These are phyloP conservation scores for Gonatopus flavifemur DNA, from an alignment of 1,140 invertebrate species.

Conservation along the genomic window DNA sequence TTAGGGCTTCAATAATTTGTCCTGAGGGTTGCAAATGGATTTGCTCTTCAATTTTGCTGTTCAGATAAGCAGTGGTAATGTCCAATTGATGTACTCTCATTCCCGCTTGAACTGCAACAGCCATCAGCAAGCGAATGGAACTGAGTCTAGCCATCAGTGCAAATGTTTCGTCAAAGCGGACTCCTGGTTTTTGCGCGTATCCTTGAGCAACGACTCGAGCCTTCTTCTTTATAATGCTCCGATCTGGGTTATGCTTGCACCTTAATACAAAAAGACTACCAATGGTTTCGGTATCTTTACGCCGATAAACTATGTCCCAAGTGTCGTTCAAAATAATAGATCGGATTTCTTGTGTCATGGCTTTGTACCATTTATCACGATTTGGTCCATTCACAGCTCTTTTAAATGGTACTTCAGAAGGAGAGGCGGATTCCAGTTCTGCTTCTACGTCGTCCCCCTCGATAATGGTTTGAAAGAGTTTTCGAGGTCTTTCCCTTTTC, in stretches of 20 bases:
- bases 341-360: not conserved
- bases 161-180: constrained; percentile 37
- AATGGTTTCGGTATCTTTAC: not conserved
- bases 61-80: constrained; percentile 47
- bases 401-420: too few relatives aligned
- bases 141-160: constrained; percentile 29
- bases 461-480: too few relatives aligned
- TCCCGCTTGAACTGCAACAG: constrained; percentile 11
- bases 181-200: constrained; percentile 28
- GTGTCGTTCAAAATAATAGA: not conserved
- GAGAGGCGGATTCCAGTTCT: too few relatives aligned
- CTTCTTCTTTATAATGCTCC: constrained; percentile 20
- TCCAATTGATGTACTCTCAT: constrained; percentile 35
- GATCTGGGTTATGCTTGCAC: constrained; percentile 17
- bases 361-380: not conserved
- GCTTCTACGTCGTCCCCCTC: too few relatives aligned
- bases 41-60: constrained; percentile 19
- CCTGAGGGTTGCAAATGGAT: constrained; percentile 9
- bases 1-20: not conserved
- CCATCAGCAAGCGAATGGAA: constrained; percentile 26
- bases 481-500: too few relatives aligned
- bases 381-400: too few relatives aligned
- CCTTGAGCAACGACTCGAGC: constrained; percentile 38
- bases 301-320: not conserved
- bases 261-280: not conserved